Base-by-base conservation (phyloP, 2,888 invertebrate genomes). In the Proisotoma minuta region DNA sequence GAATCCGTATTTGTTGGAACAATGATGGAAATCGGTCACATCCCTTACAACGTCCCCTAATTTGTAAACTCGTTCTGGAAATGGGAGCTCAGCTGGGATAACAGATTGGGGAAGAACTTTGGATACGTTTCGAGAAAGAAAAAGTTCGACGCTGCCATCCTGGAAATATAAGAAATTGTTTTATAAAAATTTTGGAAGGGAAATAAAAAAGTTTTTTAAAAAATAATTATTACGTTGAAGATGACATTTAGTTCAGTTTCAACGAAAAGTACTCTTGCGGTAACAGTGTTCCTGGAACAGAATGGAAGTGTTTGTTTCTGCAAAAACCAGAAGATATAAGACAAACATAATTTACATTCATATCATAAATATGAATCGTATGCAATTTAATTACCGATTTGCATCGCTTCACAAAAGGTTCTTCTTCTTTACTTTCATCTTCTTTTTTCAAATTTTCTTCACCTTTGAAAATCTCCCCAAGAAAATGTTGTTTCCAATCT, bases 11-110 rank as follows among this genome's bases (percentile, higher is more conserved):
- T 54, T 54, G 12, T 34, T n/a, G 34, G 8, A 34, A 5, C 22
- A 23, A 29, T 34, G 22, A 3, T 27, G 3, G 15, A 54, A 54
- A 39, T 54, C 54, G 18, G 23, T 39, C 22, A 5, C 12, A 22
- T 54, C 40, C 23, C 10, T 54, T 18, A 54, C 54, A 10, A 54
- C 39, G 3, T 54, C 39, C 15, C 54, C 54, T 3, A 54, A n/a
- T 10, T 3, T 4, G 54, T 54, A 54, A 12, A n/a, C 8, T 39
- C 3, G 3, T 20, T 54, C 54, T 28, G 34, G 54, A 34, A 39
- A 34, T 3, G 34, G 34, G n/a, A n/a, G n/a, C 5, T 27, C 3
- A 27, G 8, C 34, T 34, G 26, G 26, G 22, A 27, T 28, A 18
- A 18, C 22, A 18, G 26, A 18, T 10, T 3, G 26, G 5, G 52